Conservation (phyloP, 2,113 vertebrate genomes). For the Heliornis fulica region DNA sequence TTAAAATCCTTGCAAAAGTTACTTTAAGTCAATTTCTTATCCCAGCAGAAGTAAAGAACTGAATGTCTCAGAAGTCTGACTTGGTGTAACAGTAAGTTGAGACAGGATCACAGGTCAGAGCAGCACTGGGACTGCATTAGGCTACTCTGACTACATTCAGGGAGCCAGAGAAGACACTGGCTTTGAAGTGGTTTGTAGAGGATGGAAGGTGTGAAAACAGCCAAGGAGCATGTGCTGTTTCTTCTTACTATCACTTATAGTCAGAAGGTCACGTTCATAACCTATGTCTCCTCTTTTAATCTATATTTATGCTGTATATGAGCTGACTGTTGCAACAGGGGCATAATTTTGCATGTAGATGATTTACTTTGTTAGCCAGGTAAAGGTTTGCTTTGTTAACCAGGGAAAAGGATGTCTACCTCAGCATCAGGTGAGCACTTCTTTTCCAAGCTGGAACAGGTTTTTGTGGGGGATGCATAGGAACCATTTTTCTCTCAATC, state of each 20-base stretch:
- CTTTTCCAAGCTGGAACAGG: not conserved
- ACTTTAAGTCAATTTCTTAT: not conserved
- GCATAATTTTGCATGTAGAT: not conserved
- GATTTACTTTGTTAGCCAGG: not conserved
- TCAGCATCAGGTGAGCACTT: not conserved
- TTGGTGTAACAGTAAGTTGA: not conserved
- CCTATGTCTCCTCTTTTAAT: not conserved
- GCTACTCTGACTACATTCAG: not conserved
- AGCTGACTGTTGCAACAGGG: not conserved
- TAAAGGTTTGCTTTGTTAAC: not conserved
- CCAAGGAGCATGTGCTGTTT: not conserved
- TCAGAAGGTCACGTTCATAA: not conserved
- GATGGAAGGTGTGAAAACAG: not conserved
- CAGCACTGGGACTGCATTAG: not conserved
- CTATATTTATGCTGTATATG: not conserved
- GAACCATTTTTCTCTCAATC: not conserved
- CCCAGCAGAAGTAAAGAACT: not conserved
- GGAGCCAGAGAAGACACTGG: not conserved
- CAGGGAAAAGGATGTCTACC: not conserved
- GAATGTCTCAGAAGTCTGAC: not conserved
- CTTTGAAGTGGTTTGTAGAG: not conserved
- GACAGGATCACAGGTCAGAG: rapidly evolving
- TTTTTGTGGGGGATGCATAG: not conserved
- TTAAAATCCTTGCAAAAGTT: not conserved
- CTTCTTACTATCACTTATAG: not conserved